Base-by-base conservation (phyloP, 2,113 vertebrate genomes). In the Pangasianodon gigas region DNA sequence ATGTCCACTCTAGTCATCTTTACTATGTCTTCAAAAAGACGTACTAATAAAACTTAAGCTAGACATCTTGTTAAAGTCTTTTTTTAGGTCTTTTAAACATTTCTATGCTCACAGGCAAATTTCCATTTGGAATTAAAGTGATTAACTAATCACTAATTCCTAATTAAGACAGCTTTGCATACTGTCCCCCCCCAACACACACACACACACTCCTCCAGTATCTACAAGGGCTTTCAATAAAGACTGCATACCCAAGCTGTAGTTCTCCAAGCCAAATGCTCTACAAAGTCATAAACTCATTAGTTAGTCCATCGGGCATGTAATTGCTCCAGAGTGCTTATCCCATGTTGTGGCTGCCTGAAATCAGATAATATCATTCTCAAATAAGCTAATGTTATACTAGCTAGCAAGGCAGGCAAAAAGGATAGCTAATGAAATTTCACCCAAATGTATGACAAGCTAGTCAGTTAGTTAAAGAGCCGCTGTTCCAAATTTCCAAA, bases 221-320 rank as follows among this genome's bases (percentile, higher is more conserved):
- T 77, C 74, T 13, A 24, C 74, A 48, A 48, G 26, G 74, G 74
- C 37, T 26, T 67, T 37, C 48, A 87, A 89, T 83, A 79, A 87
- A 85, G 82, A 26, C 89, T 88, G 87, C 91, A 89, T 87, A 86
- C n/a, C 16, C 52, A 60, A 91, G 90, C 79, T 77, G 19, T 26
- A 91, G 79, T 89, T 60, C 87, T 90, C 85, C 21, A 65, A 91
- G 92, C 85, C 41, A 90, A 89, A 75, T 75, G 89, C n/a, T 83
- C 37, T 90, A 82, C 85, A 84, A 88, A 92, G 81, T 37, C 32
- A 83, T 37, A 44, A 84, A 60, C 19, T 26, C 32, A 60, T 60
- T 84, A 84, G 37, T 84, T 26, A 60, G 54, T 60, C 32, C 56
- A 44, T 26, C 21, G 16, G 82, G 10, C 82, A 60, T 44, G 19